These are phyloP conservation scores for Glomeris maerens DNA, from an alignment of 1,140 invertebrate genomes.

Conservation along the genomic window DNA sequence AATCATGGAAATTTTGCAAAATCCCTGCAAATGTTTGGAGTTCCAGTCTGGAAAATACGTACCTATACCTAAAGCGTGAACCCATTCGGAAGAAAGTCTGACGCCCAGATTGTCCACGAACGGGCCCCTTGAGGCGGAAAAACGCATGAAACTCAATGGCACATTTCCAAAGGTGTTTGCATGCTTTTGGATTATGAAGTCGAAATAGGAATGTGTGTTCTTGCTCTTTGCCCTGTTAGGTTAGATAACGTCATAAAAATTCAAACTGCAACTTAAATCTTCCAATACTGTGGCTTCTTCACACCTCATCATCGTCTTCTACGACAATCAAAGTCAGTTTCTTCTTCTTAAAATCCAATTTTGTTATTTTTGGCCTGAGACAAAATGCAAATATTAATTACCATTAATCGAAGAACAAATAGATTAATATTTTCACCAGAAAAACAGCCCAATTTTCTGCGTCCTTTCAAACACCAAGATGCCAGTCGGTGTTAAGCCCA, in stretches of 20 bases:
- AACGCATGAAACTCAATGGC: slow-evolving; percentile 98
- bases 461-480: slow-evolving; percentile 90
- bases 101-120: slow-evolving; percentile 69
- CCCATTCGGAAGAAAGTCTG: slow-evolving; percentile 97
- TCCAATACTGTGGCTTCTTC: not conserved
- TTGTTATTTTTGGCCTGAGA: slow-evolving; percentile 64
- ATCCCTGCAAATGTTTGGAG: not conserved
- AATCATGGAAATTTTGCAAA: not conserved
- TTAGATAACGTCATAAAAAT: not conserved
- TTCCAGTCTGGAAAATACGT: slow-evolving; percentile 5
- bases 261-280: not conserved
- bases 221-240: slow-evolving; percentile 54
- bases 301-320: slow-evolving; percentile 78
- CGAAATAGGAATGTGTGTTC: slow-evolving; percentile 86
- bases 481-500: slow-evolving; percentile 94
- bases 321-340: slow-evolving; percentile 88
- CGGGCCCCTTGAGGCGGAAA: slow-evolving; percentile 80
- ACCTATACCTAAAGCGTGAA: slow-evolving; percentile 86
- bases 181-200: slow-evolving; percentile 89
- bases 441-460: slow-evolving; percentile 95
- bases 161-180: slow-evolving; percentile 99
- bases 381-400: slow-evolving; percentile 6
- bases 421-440: slow-evolving; percentile 51
- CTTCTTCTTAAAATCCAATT: slow-evolving; percentile 90
- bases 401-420: slow-evolving; percentile 3